Base-by-base conservation (phyloP, 1,140 invertebrate genomes). In the Caenorhabditis inopinata region DNA sequence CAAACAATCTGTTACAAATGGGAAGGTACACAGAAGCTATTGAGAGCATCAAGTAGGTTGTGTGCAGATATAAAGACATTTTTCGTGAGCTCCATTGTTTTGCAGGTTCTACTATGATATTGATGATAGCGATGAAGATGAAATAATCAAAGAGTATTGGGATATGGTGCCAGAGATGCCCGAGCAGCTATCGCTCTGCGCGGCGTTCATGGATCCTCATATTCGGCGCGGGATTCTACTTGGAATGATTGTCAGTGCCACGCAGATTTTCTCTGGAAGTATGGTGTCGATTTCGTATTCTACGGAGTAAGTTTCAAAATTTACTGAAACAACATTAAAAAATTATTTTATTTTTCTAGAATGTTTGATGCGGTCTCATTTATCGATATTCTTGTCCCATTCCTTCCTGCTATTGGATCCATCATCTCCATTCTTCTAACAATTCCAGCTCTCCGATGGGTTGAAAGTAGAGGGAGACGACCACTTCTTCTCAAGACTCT, bases 351-450 rank as follows among this genome's bases (percentile, higher is more conserved):
- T 23, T 75, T 12, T 76, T 84, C 42, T 73, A 85, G 82, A 45
- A 85, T 85, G 85, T 85, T 85, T 48, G 29, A 18, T 11, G 75
- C 83, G 18, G 82, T 86, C 0, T 85, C 85, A 2, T 84, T 85
- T 29, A 47, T 84, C n/a, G 76, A 80, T 42, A 35, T 62, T 27
- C 74, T 85, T 16, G 78, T 84, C 53, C 81, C 85, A 23, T 84
- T 78, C 49, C 78, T 85, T 48, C 85, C 85, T 14, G 76, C 83
- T 9, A 42, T 85, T 16, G 85, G 84, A 4, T 68, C 81, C 25
- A 68, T 85, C 1, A 32, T 85, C 29, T 83, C 81, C 0, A 82
- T 83, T 38, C 46, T 85, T 18, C 78, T 85, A 12, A 85, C 85
- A 3, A 47, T 85, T 12, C 85, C 85, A 11, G 85, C 85, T 29